phyloP scores from a whole-genome alignment of 1,140 invertebrate species.

The Calosoma granatense region DNA sequence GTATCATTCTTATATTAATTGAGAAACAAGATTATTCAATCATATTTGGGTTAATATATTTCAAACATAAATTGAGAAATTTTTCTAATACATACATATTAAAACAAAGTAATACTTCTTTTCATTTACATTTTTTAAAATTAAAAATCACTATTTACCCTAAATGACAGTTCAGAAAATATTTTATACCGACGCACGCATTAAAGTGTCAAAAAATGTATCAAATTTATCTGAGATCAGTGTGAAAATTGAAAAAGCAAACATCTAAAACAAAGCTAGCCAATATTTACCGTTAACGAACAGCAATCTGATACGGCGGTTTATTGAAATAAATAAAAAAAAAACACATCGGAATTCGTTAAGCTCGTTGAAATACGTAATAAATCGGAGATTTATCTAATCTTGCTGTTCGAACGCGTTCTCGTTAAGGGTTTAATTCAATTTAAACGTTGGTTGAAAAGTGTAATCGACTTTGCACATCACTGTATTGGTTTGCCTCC shows the following conservation, averaged over 20 bases:
- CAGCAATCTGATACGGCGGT: background rate
- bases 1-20: too few relatives aligned
- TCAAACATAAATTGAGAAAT: too few relatives aligned
- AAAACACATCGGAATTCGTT: background rate
- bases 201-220: background rate
- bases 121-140: too few relatives aligned
- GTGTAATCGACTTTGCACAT: background rate
- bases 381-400: conserved; percentile 7
- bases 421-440: conserved; percentile 5
- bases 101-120: too few relatives aligned
- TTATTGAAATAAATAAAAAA: background rate
- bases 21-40: too few relatives aligned
- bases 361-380: background rate
- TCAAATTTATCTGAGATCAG: background rate
- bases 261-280: background rate
- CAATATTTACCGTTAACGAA: background rate
- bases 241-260: background rate
- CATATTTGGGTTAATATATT: too few relatives aligned
- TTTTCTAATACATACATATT: too few relatives aligned
- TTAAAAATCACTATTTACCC: too few relatives aligned
- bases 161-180: too few relatives aligned
- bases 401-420: conserved; percentile 1
- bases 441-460: conserved; percentile 5
- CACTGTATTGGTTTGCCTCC: background rate
- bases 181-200: too few relatives aligned